These are phyloP conservation scores for Pseudococcus viburni DNA, from an alignment of 2,888 invertebrate species.

Conservation along the genomic window DNA sequence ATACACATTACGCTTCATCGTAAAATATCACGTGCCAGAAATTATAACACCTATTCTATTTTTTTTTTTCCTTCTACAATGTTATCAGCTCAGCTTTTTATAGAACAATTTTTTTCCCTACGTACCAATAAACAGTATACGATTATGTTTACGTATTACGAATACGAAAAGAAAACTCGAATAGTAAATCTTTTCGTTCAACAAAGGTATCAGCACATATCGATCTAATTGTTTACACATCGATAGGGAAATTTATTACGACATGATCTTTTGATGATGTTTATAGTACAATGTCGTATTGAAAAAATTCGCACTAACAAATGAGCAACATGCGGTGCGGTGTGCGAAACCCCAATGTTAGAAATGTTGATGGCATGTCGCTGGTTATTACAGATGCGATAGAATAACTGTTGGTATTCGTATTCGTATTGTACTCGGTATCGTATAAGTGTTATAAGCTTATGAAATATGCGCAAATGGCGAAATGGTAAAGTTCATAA, in stretches of 20 bases:
- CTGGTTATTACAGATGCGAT: background rate
- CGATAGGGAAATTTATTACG: slow-evolving; percentile 40
- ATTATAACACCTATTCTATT: slow-evolving; percentile 14
- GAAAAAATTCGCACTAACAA: slow-evolving; percentile 19
- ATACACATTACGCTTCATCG: background rate
- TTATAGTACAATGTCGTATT: slow-evolving; percentile 33
- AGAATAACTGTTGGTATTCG: background rate
- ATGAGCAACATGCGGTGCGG: background rate
- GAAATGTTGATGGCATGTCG: background rate
- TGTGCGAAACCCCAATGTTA: background rate
- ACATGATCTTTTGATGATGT: slow-evolving; percentile 28
- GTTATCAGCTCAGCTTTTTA: background rate
- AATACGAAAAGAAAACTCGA: background rate
- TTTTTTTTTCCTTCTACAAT: background rate
- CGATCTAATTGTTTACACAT: slow-evolving; percentile 16
- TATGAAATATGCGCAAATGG: slow-evolving; percentile 42
- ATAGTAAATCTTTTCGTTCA: background rate
- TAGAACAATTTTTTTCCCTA: slow-evolving; percentile 7
- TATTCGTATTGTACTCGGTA: background rate
- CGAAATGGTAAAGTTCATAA: slow-evolving; percentile 36
- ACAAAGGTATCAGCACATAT: background rate
- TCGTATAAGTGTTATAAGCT: background rate
- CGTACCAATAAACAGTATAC: background rate
- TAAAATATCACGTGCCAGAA: slow-evolving; percentile 33
- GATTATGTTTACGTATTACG: slow-evolving; percentile 2